Evolutionary conservation across 2,888 invertebrate genomes (phyloP).

Genomic region (Drosophila atripex): DNA sequence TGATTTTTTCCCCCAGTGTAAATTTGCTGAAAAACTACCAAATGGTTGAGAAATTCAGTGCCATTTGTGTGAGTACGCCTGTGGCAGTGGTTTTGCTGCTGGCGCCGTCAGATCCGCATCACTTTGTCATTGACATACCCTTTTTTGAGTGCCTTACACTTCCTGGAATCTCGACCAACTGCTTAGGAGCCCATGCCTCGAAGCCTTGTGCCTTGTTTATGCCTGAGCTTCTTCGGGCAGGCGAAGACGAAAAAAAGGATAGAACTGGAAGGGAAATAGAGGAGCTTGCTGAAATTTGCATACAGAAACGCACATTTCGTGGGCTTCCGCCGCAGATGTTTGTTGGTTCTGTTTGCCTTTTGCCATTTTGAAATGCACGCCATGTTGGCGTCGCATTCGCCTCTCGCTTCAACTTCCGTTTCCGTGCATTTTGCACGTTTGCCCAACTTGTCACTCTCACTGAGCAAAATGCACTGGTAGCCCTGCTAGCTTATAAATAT

Average conservation of each 20-base stretch:
- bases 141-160: conserved; percentile 49
- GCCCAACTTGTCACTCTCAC: conserved; percentile 62
- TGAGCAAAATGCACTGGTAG: conserved; percentile 47
- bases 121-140: conserved; percentile 80
- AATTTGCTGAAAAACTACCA: background rate
- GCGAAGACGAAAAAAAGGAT: background rate
- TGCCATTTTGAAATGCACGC: conserved; percentile 56
- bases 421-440: conserved; percentile 62
- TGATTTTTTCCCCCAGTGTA: background rate
- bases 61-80: background rate
- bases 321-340: conserved; percentile 54
- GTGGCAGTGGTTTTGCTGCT: conserved; percentile 21
- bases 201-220: conserved; percentile 35
- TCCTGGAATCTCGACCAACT: conserved; percentile 43
- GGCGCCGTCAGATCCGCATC: conserved; percentile 76
- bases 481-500: conserved; percentile 6
- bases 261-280: conserved; percentile 6
- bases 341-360: conserved; percentile 54
- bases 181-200: conserved; percentile 26
- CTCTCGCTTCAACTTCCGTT: conserved; percentile 49
- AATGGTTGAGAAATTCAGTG: conserved; percentile 3
- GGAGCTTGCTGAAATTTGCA: conserved; percentile 57
- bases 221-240: conserved; percentile 13
- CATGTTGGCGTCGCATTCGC: conserved; percentile 28
- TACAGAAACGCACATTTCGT: conserved; percentile 38